Evolutionary conservation across 2,797 vertebrate species (phyloP).

Genomic region (Salmo trutta): DNA sequence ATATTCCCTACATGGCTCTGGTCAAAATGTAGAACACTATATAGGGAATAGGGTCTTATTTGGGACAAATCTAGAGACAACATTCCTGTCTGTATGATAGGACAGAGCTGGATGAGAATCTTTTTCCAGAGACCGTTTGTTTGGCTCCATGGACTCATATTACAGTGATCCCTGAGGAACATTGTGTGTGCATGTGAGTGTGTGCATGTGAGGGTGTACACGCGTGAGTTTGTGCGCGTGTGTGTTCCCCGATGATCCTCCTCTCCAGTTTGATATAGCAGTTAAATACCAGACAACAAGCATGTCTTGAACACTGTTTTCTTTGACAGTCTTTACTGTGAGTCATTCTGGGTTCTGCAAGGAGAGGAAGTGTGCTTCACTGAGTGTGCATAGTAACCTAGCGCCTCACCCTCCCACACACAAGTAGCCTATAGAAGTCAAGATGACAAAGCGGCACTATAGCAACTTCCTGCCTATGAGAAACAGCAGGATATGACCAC

Average conservation of each 20-base stretch:
- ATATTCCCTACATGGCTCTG: not conserved
- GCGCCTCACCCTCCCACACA: not conserved
- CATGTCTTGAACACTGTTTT: too few relatives aligned
- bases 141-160: constrained; percentile 13
- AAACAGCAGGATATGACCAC: not conserved
- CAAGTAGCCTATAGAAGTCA: not conserved
- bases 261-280: not conserved
- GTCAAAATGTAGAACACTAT: not conserved
- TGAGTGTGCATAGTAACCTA: not conserved
- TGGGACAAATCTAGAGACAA: not conserved
- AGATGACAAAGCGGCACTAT: not conserved
- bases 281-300: too few relatives aligned
- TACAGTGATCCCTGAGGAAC: not conserved
- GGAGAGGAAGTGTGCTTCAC: too few relatives aligned
- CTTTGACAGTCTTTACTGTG: not conserved
- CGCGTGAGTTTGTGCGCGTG: too few relatives aligned
- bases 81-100: not conserved
- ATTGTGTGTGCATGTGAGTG: not conserved
- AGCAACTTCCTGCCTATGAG: not conserved
- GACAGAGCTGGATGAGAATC: not conserved
- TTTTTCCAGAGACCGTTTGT: not conserved
- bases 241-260: not conserved
- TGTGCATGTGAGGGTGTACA: not conserved
- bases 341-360: too few relatives aligned
- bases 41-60: too few relatives aligned